phyloP scores from a whole-genome alignment of 2,113 vertebrate genomes.

The Apodemus speciosus region DNA sequence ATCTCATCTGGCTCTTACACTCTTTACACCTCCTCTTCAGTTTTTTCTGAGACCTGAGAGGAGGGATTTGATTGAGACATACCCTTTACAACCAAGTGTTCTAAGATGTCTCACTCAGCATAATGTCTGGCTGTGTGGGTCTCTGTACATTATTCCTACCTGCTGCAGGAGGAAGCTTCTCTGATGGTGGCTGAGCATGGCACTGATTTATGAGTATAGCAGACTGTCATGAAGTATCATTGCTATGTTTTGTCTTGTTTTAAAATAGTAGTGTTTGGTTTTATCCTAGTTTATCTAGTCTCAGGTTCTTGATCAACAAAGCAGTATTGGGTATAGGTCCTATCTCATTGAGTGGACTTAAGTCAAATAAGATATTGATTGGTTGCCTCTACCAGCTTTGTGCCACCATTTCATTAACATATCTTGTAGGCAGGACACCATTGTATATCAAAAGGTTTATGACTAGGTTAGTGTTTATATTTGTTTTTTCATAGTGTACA shows the following conservation, averaged over 20 bases:
- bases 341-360: neutral
- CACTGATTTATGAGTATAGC: neutral
- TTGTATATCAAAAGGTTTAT: neutral
- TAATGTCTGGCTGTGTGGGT: neutral
- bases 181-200: neutral
- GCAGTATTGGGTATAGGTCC: neutral
- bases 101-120: neutral
- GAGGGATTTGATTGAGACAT: neutral
- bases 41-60: neutral
- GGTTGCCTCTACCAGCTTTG: neutral
- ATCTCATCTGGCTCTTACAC: neutral
- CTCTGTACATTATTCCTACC: neutral
- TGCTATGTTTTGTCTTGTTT: neutral
- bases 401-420: neutral
- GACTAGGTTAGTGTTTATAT: neutral
- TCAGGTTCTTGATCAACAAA: neutral
- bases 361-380: neutral
- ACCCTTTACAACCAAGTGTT: neutral
- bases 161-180: neutral
- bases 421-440: neutral
- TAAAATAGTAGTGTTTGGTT: neutral
- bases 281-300: neutral
- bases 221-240: neutral
- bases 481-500: neutral
- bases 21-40: neutral